Percentiles rank a stretch among this genome's conserved stretches.
These are phyloP conservation scores for Rana temporaria DNA, from an alignment of 2,113 vertebrate genomes.

Conservation along the genomic window DNA sequence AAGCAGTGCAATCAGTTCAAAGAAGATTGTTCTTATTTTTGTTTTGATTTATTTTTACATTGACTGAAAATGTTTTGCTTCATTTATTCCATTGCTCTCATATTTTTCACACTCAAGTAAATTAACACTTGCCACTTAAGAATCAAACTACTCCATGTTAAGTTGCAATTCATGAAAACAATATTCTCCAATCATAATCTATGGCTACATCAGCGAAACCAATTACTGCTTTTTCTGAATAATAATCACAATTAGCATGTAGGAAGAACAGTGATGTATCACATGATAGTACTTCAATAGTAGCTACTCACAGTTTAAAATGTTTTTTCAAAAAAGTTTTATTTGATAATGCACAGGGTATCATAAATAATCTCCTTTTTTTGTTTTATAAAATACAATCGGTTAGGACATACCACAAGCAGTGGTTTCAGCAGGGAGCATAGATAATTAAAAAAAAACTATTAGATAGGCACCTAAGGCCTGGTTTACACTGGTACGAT, in stretches of 20 bases:
- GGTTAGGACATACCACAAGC: too few relatives aligned
- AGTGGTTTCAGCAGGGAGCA: too few relatives aligned
- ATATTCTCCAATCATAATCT: conserved; percentile 14
- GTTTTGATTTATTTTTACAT: conserved; percentile 50
- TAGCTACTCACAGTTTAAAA: too few relatives aligned
- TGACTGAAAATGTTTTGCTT: conserved; percentile 51
- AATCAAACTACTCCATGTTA: conserved; percentile 41
- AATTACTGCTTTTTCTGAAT: neutral
- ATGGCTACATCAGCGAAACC: neutral
- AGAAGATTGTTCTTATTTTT: conserved; percentile 37
- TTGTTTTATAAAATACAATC: too few relatives aligned
- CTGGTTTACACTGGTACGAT: too few relatives aligned
- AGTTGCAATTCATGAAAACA: conserved; percentile 38
- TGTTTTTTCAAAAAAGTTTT: too few relatives aligned
- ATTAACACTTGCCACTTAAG: conserved; percentile 44
- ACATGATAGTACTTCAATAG: too few relatives aligned
- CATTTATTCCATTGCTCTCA: conserved; percentile 51
- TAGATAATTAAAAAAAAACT: too few relatives aligned
- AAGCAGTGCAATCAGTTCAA: conserved; percentile 37
- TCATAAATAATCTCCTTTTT: too few relatives aligned
- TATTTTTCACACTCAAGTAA: conserved; percentile 46
- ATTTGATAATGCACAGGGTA: too few relatives aligned
- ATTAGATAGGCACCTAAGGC: too few relatives aligned
- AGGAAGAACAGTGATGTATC: too few relatives aligned
- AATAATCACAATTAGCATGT: neutral